A percentile compares a stretch with the other conserved stretches of the same genome.
Evolutionary conservation across 23 tunicate genomes (phyloP).

Genomic region (Halocynthia roretzi): DNA sequence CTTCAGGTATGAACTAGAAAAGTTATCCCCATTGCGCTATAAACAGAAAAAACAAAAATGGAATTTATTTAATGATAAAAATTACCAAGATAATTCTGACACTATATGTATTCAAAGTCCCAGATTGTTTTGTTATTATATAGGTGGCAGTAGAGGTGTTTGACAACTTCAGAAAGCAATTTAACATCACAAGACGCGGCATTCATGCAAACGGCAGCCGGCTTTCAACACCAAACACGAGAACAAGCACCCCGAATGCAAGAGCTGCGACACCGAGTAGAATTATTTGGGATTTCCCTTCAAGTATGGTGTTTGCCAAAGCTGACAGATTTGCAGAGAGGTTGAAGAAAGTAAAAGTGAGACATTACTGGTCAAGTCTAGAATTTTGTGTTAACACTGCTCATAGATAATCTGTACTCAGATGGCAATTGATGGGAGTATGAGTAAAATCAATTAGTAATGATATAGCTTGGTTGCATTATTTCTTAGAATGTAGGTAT

Average conservation of each 20-base stretch:
- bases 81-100: no score
- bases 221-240: conserved; percentile 18
- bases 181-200: conserved; percentile 43
- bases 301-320: conserved; percentile 74
- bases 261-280: conserved; percentile 21
- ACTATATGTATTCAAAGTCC: no score
- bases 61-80: no score
- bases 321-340: conserved; percentile 50
- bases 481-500: no score
- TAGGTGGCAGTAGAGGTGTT: conserved; percentile 55
- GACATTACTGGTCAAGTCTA: not conserved
- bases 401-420: no score
- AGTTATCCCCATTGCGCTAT: not conserved
- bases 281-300: conserved; percentile 72
- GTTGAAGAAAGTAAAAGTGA: conserved; percentile 52
- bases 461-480: no score
- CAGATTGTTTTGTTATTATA: not conserved
- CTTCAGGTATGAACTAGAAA: conserved; percentile 13
- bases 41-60: not conserved
- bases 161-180: conserved; percentile 41
- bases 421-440: no score
- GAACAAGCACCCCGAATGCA: conserved; percentile 9
- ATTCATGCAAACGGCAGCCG: conserved; percentile 20
- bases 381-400: no score
- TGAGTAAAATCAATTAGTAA: no score